Evolutionary conservation across 2,888 invertebrate species (phyloP).

Genomic region (Xestia xanthographa): DNA sequence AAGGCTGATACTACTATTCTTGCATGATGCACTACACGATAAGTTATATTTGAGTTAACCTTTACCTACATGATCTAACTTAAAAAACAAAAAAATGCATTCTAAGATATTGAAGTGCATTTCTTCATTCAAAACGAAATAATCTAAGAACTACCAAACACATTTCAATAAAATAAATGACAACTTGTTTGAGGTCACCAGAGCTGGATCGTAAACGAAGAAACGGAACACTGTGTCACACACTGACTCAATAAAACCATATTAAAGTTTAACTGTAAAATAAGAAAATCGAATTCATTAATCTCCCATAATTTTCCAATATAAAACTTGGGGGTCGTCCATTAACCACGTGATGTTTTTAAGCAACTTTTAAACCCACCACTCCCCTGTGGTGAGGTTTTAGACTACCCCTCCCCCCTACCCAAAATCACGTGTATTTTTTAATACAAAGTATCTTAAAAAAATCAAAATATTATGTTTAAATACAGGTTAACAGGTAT

Average conservation of each 20-base stretch:
- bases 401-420: too few species aligned
- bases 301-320: constrained; percentile 66
- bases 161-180: constrained; percentile 36
- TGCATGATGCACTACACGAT: background rate
- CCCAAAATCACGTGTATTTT: too few species aligned
- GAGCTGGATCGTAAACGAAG: constrained; percentile 40
- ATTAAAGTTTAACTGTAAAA: constrained; percentile 60
- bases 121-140: constrained; percentile 2
- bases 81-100: background rate
- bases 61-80: background rate
- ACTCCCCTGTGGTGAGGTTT: too few species aligned
- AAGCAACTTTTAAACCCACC: too few species aligned
- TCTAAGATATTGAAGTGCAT: background rate
- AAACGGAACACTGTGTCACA: constrained; percentile 63
- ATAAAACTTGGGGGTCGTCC: constrained; percentile 50
- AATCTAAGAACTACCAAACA: background rate
- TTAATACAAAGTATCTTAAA: too few species aligned
- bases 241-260: constrained; percentile 53
- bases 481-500: too few species aligned
- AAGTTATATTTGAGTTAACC: background rate
- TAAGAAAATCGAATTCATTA: constrained; percentile 54
- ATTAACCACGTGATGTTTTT: too few species aligned
- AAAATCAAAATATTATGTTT: too few species aligned
- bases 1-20: background rate
- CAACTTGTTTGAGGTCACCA: constrained; percentile 49